Conservation (phyloP, 2,797 vertebrate species). For the Enteromius anoplus region DNA sequence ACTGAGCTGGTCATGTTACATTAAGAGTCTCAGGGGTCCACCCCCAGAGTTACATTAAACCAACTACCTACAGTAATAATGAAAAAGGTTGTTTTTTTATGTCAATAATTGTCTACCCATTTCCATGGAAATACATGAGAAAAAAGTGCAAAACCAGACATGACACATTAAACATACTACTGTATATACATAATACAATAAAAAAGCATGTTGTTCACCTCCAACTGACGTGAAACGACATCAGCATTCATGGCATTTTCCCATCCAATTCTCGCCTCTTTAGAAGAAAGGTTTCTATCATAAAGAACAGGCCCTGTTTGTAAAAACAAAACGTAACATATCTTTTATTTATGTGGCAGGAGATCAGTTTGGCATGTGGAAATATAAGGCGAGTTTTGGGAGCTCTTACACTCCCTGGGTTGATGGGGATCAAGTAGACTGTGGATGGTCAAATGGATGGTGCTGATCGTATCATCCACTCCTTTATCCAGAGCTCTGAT, state of each 20-base stretch:
- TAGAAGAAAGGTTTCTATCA: constrained; percentile 77
- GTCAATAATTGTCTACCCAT: no score
- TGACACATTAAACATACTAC: background rate
- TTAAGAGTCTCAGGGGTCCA: no score
- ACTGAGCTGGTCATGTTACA: no score
- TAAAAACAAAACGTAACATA: constrained; percentile 22
- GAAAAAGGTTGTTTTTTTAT: no score
- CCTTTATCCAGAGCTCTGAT: constrained; percentile 82
- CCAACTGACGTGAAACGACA: constrained; percentile 79
- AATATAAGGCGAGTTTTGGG: background rate
- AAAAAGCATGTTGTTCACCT: constrained; percentile 72
- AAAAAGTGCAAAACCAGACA: background rate
- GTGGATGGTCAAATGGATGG: constrained; percentile 80
- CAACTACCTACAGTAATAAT: no score
- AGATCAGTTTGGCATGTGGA: no score
- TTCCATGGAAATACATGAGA: background rate
- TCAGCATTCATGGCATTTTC: constrained; percentile 74
- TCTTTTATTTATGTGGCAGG: background rate
- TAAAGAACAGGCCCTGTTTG: constrained; percentile 73
- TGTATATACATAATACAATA: background rate
- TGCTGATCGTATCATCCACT: constrained; percentile 79
- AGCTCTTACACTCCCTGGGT: constrained; percentile 74
- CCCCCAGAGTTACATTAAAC: no score
- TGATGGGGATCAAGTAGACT: constrained; percentile 69
- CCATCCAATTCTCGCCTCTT: constrained; percentile 84